Conservation (phyloP, 2,888 invertebrate species). For the Gymnoscelis rufifasciata region DNA sequence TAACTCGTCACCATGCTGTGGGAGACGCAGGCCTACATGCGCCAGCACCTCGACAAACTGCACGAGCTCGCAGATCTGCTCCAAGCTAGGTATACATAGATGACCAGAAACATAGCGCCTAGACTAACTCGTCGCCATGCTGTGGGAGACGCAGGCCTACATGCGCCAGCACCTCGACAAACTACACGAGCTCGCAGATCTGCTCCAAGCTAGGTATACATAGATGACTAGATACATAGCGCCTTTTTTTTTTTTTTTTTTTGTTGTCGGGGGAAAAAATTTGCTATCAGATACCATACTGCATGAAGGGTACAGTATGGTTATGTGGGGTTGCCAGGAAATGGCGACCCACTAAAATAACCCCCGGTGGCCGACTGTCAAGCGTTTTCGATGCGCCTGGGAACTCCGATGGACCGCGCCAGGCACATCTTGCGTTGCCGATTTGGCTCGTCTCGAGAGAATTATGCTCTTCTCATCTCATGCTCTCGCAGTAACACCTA, state of each 20-base stretch:
- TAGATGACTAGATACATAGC: background rate
- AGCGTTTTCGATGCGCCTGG: no score
- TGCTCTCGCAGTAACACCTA: no score
- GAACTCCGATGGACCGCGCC: no score
- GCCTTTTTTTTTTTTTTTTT: no score
- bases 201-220: no score
- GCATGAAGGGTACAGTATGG: no score
- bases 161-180: constrained; percentile 83
- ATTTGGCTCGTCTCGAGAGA: background rate
- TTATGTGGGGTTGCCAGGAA: no score
- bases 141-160: constrained; percentile 92
- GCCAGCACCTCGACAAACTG: constrained; percentile 79
- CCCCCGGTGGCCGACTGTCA: no score
- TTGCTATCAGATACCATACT: no score
- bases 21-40: constrained; percentile 91
- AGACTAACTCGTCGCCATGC: constrained; percentile 88
- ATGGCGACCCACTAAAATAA: no score
- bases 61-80: constrained; percentile 75
- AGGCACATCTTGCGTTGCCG: background rate
- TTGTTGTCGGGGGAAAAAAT: no score
- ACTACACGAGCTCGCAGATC: constrained; percentile 77
- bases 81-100: constrained; percentile 4
- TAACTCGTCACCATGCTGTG: constrained; percentile 91
- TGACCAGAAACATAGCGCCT: background rate
- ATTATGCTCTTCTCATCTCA: no score